Percentiles rank a stretch among this genome's conserved stretches.
phyloP scores from a whole-genome alignment of 2,888 invertebrate genomes.

The Aporophyla nigra region DNA sequence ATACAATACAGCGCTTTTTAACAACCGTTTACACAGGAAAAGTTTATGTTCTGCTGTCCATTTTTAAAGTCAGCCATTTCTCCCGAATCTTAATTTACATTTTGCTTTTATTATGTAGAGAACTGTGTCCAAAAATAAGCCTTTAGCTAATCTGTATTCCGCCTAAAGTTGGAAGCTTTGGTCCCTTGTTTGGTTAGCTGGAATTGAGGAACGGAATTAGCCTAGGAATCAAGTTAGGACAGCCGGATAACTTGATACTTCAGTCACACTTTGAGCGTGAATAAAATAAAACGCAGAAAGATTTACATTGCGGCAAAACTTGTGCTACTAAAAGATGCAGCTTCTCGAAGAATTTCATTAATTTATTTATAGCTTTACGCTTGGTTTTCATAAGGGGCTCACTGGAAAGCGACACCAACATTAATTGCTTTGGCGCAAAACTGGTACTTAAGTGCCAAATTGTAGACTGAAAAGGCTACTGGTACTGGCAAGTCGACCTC shows the following conservation, averaged over 20 bases:
- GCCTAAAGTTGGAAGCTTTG: slow-evolving; percentile 13
- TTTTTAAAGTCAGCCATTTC: slow-evolving; percentile 47
- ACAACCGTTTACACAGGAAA: slow-evolving; percentile 47
- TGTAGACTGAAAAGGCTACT: slow-evolving; percentile 21
- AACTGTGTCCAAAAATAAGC: slow-evolving; percentile 12
- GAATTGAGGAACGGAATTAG: slow-evolving; percentile 37
- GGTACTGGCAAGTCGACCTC: slow-evolving; percentile 9
- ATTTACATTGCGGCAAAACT: slow-evolving; percentile 51
- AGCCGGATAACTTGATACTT: slow-evolving; percentile 22
- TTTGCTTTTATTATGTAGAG: slow-evolving; percentile 16
- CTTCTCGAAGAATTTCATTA: slow-evolving; percentile 45
- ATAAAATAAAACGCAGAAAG: slow-evolving; percentile 42
- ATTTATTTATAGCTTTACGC: slow-evolving; percentile 50
- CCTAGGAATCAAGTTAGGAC: slow-evolving; percentile 34
- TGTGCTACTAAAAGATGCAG: slow-evolving; percentile 45
- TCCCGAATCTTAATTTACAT: slow-evolving; percentile 33
- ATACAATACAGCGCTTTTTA: slow-evolving; percentile 55
- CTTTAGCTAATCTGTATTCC: slow-evolving; percentile 37
- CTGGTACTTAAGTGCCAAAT: slow-evolving; percentile 52
- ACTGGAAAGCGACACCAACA: slow-evolving; percentile 41
- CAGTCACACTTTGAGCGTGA: slow-evolving; percentile 34
- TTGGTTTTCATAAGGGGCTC: slow-evolving; percentile 34
- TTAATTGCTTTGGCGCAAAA: slow-evolving; percentile 57
- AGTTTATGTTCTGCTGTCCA: slow-evolving; percentile 37
- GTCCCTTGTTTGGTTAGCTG: slow-evolving; percentile 32